Conservation (phyloP, 1,140 invertebrate species). For the Charaxes varanes region DNA sequence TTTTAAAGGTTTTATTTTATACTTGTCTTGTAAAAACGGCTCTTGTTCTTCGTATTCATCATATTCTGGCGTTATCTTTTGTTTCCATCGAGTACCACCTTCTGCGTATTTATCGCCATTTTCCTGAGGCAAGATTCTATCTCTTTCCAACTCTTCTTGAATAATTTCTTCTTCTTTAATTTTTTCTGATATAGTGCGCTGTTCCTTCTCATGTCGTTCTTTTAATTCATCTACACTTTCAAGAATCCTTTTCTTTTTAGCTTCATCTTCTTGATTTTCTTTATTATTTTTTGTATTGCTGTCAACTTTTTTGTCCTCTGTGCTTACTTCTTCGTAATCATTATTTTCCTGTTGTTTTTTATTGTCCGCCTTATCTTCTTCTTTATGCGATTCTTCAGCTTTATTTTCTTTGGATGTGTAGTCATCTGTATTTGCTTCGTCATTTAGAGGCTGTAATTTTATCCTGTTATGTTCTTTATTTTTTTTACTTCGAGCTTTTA, state of each 20-base stretch:
- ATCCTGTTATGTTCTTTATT: constrained; percentile 3
- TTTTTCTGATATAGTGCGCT: constrained; percentile 49
- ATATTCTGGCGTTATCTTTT: constrained; percentile 32
- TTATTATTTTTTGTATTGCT: constrained; percentile 22
- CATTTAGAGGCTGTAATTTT: constrained; percentile 14
- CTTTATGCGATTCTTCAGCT: constrained; percentile 8
- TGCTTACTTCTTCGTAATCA: constrained; percentile 19
- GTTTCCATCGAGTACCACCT: constrained; percentile 24
- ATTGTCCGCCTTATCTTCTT: constrained; percentile 11
- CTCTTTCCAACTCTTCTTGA: constrained; percentile 48
- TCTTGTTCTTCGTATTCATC: constrained; percentile 48
- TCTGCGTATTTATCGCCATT: constrained; percentile 38
- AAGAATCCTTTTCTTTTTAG: constrained; percentile 52
- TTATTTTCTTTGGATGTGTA: constrained; percentile 14
- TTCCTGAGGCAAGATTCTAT: constrained; percentile 21
- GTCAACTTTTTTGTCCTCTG: constrained; percentile 13
- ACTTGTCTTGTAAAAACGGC: constrained; percentile 35
- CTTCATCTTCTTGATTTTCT: constrained; percentile 43
- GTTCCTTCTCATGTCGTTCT: constrained; percentile 51
- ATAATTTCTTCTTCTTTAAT: constrained; percentile 54
- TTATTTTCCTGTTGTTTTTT: constrained; percentile 14
- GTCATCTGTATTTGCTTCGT: constrained; percentile 13
- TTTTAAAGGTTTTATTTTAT: constrained; percentile 31
- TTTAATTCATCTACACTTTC: constrained; percentile 57
- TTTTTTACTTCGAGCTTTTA: constrained; percentile 12